phyloP scores from a whole-genome alignment of 2,113 vertebrate genomes.

The Zeus faber region DNA sequence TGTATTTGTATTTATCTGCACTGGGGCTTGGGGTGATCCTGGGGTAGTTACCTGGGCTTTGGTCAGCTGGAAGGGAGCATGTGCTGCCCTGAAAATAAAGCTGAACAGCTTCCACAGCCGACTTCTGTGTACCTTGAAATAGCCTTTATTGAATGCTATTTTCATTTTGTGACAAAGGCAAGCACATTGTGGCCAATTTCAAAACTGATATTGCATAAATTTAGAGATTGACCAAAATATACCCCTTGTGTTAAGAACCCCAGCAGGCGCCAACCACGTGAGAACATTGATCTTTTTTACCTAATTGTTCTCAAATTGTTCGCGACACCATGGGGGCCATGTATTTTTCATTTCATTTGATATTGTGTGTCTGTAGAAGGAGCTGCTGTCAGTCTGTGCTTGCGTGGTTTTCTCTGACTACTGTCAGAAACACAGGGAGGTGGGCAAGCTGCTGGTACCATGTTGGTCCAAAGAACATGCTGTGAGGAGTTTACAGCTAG shows the following conservation, averaged over 20 bases:
- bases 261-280: no score
- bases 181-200: neutral
- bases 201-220: no score
- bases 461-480: slow-evolving; percentile 33
- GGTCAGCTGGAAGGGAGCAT: no score
- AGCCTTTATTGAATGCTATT: slow-evolving; percentile 13
- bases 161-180: neutral
- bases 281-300: no score
- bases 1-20: no score
- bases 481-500: slow-evolving; percentile 49
- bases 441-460: slow-evolving; percentile 41
- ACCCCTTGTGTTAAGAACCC: no score
- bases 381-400: slow-evolving; percentile 81
- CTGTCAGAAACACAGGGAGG: slow-evolving; percentile 69
- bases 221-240: no score
- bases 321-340: no score
- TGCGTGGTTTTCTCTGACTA: slow-evolving; percentile 76
- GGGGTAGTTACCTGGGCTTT: no score
- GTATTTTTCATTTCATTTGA: slow-evolving; percentile 60
- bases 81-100: no score
- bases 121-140: neutral
- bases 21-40: no score
- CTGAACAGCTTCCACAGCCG: neutral
- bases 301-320: no score
- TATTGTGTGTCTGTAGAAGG: slow-evolving; percentile 69